Conservation (phyloP, 2,113 vertebrate genomes). For the Triplophysa dalaica region DNA sequence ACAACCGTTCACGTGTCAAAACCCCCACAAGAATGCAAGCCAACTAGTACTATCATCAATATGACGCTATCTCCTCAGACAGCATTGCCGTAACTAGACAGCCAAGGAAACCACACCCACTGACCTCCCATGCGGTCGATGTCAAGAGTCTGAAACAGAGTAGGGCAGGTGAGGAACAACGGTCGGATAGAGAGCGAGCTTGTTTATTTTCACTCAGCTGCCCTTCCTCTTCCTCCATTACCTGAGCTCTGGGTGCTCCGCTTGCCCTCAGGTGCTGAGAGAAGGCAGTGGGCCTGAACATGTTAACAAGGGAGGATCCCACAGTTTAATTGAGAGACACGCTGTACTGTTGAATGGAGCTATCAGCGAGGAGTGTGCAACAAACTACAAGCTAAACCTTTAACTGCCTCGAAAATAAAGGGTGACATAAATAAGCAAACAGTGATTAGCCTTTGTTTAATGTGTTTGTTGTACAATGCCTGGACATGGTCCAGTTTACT, state of each 20-base stretch:
- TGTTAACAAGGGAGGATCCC: slow-evolving; percentile 73
- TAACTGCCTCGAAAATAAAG: not conserved
- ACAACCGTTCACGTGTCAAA: not conserved
- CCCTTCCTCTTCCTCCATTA: slow-evolving; percentile 59
- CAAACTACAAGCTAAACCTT: not conserved
- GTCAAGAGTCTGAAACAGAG: slow-evolving; percentile 21
- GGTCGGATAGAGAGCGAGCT: slow-evolving; percentile 61
- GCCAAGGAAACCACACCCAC: slow-evolving; percentile 20
- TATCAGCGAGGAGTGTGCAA: slow-evolving; percentile 15
- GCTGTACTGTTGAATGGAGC: slow-evolving; percentile 29
- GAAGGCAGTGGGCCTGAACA: slow-evolving; percentile 74
- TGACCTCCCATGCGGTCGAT: slow-evolving; percentile 8
- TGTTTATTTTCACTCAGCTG: slow-evolving; percentile 71
- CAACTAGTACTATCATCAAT: not conserved
- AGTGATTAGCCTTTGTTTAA: slow-evolving; percentile 1
- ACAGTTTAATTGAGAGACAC: slow-evolving; percentile 69
- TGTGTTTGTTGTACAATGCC: not conserved
- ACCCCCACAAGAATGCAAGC: slow-evolving; percentile 8
- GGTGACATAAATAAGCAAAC: slow-evolving; percentile 14
- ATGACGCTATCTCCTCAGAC: not conserved
- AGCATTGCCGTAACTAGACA: not conserved
- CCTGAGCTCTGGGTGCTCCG: slow-evolving; percentile 38
- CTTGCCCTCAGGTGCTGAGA: slow-evolving; percentile 65
- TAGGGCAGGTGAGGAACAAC: slow-evolving; percentile 46
- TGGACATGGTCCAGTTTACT: not conserved